These are phyloP conservation scores for Drosophila yooni DNA, from an alignment of 2,888 invertebrate species.

Conservation along the genomic window DNA sequence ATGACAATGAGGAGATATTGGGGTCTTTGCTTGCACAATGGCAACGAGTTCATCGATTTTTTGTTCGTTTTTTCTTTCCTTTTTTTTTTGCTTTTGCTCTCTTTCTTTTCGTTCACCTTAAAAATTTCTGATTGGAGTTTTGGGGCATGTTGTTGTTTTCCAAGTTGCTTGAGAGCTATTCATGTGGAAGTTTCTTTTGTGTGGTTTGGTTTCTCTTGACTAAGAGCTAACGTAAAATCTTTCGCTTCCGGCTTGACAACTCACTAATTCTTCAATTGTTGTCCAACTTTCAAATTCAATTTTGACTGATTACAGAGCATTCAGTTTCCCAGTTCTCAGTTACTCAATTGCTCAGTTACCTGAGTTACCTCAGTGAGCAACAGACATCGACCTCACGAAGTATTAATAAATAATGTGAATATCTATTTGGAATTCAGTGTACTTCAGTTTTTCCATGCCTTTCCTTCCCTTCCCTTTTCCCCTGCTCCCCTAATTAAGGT, in stretches of 20 bases:
- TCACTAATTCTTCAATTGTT: slow-evolving; percentile 59
- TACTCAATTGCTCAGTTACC: slow-evolving; percentile 7
- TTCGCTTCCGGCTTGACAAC: slow-evolving; percentile 56
- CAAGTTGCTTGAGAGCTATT: slow-evolving; percentile 19
- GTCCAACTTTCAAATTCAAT: slow-evolving; percentile 49
- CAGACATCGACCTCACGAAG: slow-evolving; percentile 16
- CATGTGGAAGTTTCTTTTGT: slow-evolving; percentile 34
- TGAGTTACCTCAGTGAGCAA: slow-evolving; percentile 4
- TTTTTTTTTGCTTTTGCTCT: slow-evolving; percentile 11
- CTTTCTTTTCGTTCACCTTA: slow-evolving; percentile 31
- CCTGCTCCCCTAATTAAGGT: slow-evolving; percentile 50
- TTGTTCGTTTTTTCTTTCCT: slow-evolving; percentile 5
- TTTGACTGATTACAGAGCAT: slow-evolving; percentile 19
- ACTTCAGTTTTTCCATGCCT: slow-evolving; percentile 16
- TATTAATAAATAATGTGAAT: slow-evolving; percentile 51
- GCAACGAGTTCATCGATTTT: slow-evolving; percentile 65
- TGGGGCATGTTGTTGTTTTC: slow-evolving; percentile 14
- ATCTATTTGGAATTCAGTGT: slow-evolving; percentile 57
- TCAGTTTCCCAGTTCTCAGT: slow-evolving; percentile 9
- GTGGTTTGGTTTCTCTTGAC: slow-evolving; percentile 25
- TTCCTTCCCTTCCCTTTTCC: neutral
- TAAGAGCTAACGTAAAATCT: slow-evolving; percentile 34
- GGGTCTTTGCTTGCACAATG: slow-evolving; percentile 62
- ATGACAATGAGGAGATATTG: slow-evolving; percentile 72
- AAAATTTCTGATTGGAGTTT: slow-evolving; percentile 44